These are phyloP conservation scores for Hystrix cristata DNA, from an alignment of 2,113 vertebrate genomes.

Conservation along the genomic window DNA sequence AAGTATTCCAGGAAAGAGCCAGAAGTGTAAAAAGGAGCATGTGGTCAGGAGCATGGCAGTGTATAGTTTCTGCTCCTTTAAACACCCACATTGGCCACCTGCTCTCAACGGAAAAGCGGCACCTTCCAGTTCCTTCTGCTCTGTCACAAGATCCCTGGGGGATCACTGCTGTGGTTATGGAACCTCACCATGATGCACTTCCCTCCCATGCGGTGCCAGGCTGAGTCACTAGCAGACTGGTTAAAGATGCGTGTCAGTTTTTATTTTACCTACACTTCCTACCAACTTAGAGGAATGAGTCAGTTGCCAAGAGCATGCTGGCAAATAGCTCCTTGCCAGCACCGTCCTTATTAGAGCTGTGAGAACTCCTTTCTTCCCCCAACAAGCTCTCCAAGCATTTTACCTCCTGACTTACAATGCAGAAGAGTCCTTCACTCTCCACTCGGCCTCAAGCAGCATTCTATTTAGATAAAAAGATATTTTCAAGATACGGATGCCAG, in stretches of 20 bases:
- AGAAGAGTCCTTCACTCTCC: conserved; percentile 54
- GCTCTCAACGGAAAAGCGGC: background rate
- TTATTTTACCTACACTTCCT: conserved; percentile 81
- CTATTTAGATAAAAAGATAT: conserved; percentile 50
- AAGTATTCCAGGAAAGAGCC: background rate
- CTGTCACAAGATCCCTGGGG: background rate
- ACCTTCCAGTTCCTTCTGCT: background rate
- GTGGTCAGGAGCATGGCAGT: background rate
- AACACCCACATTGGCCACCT: background rate
- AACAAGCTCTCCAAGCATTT: conserved; percentile 80
- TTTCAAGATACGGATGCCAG: background rate
- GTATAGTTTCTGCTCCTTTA: background rate
- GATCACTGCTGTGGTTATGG: background rate
- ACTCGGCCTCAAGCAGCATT: background rate
- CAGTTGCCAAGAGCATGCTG: conserved; percentile 81
- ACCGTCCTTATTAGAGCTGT: conserved; percentile 82
- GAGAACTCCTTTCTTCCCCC: conserved; percentile 76
- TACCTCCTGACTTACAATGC: conserved; percentile 71
- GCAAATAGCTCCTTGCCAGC: conserved; percentile 78
- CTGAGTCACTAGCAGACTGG: conserved; percentile 62
- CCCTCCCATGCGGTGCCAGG: conserved; percentile 47
- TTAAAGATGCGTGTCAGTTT: conserved; percentile 68
- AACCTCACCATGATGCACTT: background rate
- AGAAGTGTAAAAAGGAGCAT: background rate
- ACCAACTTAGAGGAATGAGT: conserved; percentile 77